phyloP scores from a whole-genome alignment of 2,888 invertebrate species.

The Automeris io region DNA sequence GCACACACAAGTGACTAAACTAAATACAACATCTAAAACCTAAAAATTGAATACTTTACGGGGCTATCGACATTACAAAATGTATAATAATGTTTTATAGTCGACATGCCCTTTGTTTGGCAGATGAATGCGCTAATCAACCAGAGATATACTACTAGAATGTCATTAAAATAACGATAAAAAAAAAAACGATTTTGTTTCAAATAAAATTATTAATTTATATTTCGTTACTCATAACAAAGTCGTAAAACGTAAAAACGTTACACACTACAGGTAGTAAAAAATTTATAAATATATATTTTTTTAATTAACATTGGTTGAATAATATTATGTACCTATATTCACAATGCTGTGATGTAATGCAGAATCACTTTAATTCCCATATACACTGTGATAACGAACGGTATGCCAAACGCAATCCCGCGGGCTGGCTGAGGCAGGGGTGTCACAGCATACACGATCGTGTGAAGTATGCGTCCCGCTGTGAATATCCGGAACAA shows the following conservation, averaged over 20 bases:
- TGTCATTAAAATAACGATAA: too few species aligned
- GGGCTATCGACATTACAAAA: too few species aligned
- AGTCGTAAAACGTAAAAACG: not conserved
- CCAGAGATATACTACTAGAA: too few species aligned
- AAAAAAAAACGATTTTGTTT: too few species aligned
- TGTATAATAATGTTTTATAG: too few species aligned
- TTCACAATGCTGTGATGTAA: slow-evolving; percentile 29
- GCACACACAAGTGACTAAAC: too few species aligned
- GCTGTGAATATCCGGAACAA: slow-evolving; percentile 65
- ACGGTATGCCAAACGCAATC: slow-evolving; percentile 41
- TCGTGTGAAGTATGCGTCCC: slow-evolving; percentile 75
- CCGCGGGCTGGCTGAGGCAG: slow-evolving; percentile 74
- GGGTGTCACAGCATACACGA: slow-evolving; percentile 80
- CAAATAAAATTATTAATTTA: not conserved
- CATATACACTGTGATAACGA: slow-evolving; percentile 46
- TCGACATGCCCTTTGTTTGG: too few species aligned
- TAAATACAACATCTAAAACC: too few species aligned
- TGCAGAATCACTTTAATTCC: slow-evolving; percentile 39
- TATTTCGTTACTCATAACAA: not conserved
- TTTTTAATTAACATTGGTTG: not conserved
- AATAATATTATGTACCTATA: not conserved
- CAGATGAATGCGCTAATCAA: too few species aligned
- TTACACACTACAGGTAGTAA: not conserved
- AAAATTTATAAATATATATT: not conserved
- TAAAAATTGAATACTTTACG: too few species aligned